These are phyloP conservation scores for Drosophila robusta DNA, from an alignment of 2,888 invertebrate species.

Conservation along the genomic window DNA sequence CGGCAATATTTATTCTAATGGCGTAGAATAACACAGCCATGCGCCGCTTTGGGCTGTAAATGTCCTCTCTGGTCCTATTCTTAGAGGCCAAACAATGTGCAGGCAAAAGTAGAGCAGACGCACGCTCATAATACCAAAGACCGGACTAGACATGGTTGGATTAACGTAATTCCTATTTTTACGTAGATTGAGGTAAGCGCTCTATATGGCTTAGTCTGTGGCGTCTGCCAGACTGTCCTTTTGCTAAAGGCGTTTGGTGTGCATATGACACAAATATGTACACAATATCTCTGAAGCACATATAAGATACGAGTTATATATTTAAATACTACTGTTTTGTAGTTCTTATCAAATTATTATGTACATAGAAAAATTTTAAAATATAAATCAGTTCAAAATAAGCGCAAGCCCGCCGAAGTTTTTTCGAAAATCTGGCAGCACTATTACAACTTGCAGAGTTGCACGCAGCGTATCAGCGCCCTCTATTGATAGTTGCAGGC, in stretches of 20 bases:
- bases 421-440: conserved; percentile 30
- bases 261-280: background rate
- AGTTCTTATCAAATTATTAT: background rate
- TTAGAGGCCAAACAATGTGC: conserved; percentile 16
- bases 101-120: conserved; percentile 30
- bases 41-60: conserved; percentile 44
- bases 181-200: conserved; percentile 63
- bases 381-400: background rate
- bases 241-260: background rate
- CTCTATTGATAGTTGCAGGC: conserved; percentile 8
- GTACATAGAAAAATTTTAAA: background rate
- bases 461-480: conserved; percentile 19
- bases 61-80: conserved; percentile 22
- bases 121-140: conserved; percentile 33
- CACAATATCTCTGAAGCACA: background rate
- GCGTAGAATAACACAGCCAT: conserved; percentile 77
- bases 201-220: conserved; percentile 49
- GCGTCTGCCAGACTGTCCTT: conserved; percentile 67
- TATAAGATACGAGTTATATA: too few relatives aligned
- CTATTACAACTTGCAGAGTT: conserved; percentile 5
- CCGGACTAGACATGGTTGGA: conserved; percentile 47
- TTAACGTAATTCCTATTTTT: conserved; percentile 61
- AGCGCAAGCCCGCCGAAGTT: background rate
- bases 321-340: background rate
- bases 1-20: conserved; percentile 81